Evolutionary conservation across 2,888 invertebrate genomes (phyloP).

Genomic region (Epinotia demarniana): DNA sequence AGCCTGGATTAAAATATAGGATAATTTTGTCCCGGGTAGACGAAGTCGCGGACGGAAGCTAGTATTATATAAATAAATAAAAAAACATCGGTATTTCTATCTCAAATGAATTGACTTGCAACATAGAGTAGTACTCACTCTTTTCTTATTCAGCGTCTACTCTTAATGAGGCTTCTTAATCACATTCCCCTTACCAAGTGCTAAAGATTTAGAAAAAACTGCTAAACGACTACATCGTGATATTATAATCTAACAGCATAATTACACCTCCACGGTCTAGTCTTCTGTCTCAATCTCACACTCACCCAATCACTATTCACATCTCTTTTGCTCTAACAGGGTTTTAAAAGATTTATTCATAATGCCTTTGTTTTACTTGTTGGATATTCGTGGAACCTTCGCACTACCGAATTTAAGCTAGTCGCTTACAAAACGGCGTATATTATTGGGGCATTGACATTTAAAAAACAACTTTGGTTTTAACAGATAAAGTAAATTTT

Average conservation of each 20-base stretch:
- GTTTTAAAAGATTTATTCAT: slow-evolving; percentile 68
- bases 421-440: slow-evolving; percentile 48
- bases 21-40: no score
- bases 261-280: slow-evolving; percentile 67
- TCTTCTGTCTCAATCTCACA: slow-evolving; percentile 6
- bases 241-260: slow-evolving; percentile 78
- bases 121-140: background rate
- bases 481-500: background rate
- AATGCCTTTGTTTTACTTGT: slow-evolving; percentile 60
- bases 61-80: no score
- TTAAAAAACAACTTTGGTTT: background rate
- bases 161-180: background rate
- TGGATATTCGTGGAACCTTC: slow-evolving; percentile 52
- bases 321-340: slow-evolving; percentile 55
- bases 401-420: slow-evolving; percentile 67
- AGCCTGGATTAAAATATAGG: no score
- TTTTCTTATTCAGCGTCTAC: background rate
- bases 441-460: background rate
- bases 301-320: slow-evolving; percentile 46
- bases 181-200: slow-evolving; percentile 1
- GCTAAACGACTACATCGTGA: slow-evolving; percentile 68
- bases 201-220: slow-evolving; percentile 51
- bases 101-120: background rate
- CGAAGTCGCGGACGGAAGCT: no score
- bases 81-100: no score